Evolutionary conservation across 1,140 invertebrate genomes (phyloP).

Genomic region (Danaus plexippus): DNA sequence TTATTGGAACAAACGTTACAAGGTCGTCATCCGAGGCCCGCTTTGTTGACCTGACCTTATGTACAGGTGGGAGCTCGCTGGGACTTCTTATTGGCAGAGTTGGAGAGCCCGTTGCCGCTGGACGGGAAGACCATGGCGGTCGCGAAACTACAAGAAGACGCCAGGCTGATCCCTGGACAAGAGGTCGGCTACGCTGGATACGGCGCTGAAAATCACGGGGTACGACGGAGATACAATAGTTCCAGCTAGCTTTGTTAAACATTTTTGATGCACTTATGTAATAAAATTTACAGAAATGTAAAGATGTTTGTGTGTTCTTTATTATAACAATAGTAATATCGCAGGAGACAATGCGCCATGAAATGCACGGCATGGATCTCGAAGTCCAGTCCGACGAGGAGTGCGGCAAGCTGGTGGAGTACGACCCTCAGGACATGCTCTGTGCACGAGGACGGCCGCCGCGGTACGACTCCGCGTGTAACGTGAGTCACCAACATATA

Average conservation of each 20-base stretch:
- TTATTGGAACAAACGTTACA: conserved; percentile 7
- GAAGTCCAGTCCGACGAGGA: conserved; percentile 26
- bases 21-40: conserved; percentile 4
- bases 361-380: conserved; percentile 56
- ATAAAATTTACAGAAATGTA: not conserved
- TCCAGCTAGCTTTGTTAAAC: not conserved
- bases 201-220: conserved; percentile 49
- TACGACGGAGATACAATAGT: conserved; percentile 19
- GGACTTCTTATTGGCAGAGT: conserved; percentile 55
- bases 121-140: conserved; percentile 41
- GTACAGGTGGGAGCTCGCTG: conserved; percentile 50
- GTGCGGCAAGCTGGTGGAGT: conserved; percentile 39
- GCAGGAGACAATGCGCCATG: conserved; percentile 48
- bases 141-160: conserved; percentile 28
- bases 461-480: conserved; percentile 50
- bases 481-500: conserved; percentile 30
- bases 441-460: conserved; percentile 43
- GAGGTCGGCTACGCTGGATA: conserved; percentile 51
- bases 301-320: not conserved
- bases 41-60: conserved; percentile 4
- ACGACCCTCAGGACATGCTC: conserved; percentile 44
- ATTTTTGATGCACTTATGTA: not conserved
- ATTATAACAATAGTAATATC: not conserved
- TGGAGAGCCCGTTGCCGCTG: conserved; percentile 41
- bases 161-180: conserved; percentile 14